A percentile compares a stretch with the other conserved stretches of the same genome.
Conservation (phyloP, 2,113 vertebrate genomes). For the Hyaena hyaena region DNA sequence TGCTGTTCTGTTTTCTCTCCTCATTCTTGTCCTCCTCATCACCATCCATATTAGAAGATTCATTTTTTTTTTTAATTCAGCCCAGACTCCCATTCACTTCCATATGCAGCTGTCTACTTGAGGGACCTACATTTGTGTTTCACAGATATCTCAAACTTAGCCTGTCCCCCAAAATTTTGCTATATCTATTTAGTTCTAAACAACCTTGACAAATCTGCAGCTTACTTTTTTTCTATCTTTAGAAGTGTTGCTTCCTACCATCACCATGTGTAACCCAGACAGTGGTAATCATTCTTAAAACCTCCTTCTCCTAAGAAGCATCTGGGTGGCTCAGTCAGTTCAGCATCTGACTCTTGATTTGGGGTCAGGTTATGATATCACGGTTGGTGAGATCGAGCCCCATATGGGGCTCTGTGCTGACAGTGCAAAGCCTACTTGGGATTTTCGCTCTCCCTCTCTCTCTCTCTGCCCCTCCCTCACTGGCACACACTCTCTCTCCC, state of each 20-base stretch:
- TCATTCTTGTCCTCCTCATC: neutral
- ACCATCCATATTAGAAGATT: neutral
- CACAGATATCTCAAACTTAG: neutral
- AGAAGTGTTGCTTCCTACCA: neutral
- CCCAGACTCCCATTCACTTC: neutral
- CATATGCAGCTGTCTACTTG: neutral
- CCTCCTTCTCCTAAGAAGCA: neutral
- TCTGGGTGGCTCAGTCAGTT: too few relatives aligned
- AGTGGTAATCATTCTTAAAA: neutral
- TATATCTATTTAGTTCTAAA: neutral
- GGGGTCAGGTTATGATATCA: too few relatives aligned
- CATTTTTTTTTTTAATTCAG: neutral
- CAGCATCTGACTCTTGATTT: too few relatives aligned
- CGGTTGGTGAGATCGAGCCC: too few relatives aligned
- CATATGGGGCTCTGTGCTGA: too few relatives aligned
- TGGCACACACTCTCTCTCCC: too few relatives aligned
- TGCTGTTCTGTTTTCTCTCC: neutral
- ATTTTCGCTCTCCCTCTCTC: too few relatives aligned
- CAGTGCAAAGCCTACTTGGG: too few relatives aligned
- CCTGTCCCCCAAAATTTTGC: neutral
- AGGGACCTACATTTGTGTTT: neutral
- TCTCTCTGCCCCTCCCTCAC: too few relatives aligned
- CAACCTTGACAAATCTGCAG: neutral
- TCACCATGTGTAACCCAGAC: neutral
- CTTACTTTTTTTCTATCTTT: neutral